Percentiles rank a stretch among this genome's conserved stretches.
phyloP scores from a whole-genome alignment of 2,113 vertebrate genomes.

The Macquaria ambigua region DNA sequence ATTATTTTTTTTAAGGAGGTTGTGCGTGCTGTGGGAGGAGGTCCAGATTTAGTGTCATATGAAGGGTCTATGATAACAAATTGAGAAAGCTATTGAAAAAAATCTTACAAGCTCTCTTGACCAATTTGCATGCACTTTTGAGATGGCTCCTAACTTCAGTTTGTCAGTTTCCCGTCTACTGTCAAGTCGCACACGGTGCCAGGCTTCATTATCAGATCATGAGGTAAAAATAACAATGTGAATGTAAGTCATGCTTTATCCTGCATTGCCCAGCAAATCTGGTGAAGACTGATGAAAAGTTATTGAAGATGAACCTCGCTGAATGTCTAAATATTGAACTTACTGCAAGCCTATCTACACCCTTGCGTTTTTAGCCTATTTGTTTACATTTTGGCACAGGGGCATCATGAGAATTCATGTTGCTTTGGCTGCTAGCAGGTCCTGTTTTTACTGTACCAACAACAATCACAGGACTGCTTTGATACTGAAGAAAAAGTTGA shows the following conservation, averaged over 20 bases:
- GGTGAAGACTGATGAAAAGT: not conserved
- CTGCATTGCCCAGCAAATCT: not conserved
- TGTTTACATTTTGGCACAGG: not conserved
- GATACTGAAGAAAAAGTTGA: not conserved
- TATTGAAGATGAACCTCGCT: not conserved
- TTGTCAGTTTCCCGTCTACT: not conserved
- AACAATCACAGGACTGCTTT: not conserved
- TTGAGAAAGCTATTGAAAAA: not conserved
- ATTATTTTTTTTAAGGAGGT: not conserved
- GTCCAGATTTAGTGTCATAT: not conserved
- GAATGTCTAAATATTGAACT: not conserved
- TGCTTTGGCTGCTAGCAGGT: not conserved
- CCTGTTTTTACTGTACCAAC: not conserved
- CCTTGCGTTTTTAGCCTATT: not conserved
- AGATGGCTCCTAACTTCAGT: not conserved
- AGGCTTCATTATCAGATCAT: not conserved
- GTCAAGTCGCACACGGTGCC: not conserved
- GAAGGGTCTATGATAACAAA: not conserved
- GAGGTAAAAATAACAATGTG: not conserved
- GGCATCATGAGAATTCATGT: not conserved
- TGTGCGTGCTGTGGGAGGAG: not conserved
- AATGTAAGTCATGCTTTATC: not conserved
- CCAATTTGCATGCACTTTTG: not conserved
- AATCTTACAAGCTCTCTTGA: not conserved
- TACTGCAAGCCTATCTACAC: not conserved